Evolutionary conservation across 1,140 invertebrate species (phyloP).

Genomic region (Ericerus pela): DNA sequence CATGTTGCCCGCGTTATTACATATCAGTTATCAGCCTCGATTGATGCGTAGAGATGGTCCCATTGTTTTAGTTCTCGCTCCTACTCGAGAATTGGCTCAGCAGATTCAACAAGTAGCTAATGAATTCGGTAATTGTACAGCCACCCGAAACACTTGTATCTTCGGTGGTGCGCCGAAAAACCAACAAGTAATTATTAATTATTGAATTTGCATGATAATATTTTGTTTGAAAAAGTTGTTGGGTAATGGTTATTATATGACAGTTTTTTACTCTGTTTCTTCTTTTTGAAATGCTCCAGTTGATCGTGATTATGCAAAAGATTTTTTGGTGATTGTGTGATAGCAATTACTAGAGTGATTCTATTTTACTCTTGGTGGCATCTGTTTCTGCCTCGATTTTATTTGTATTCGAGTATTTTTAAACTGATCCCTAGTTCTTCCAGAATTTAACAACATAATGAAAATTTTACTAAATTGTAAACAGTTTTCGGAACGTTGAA

Average conservation of each 20-base stretch:
- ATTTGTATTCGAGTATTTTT: no score
- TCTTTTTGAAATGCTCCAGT: constrained; percentile 50
- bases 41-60: constrained; percentile 52
- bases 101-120: constrained; percentile 75
- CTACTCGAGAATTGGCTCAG: constrained; percentile 65
- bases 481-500: no score
- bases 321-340: background rate
- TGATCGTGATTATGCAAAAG: no score
- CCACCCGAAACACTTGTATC: constrained; percentile 67
- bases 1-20: constrained; percentile 48
- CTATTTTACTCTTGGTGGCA: background rate
- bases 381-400: no score
- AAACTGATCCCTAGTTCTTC: no score
- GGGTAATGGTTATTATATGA: background rate
- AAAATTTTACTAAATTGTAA: no score
- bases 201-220: constrained; percentile 36
- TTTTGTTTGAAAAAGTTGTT: background rate
- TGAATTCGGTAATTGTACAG: constrained; percentile 58
- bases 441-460: no score
- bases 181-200: constrained; percentile 49
- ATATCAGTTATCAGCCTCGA: constrained; percentile 55
- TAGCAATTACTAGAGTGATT: background rate
- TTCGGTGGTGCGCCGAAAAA: constrained; percentile 73
- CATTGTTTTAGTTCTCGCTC: constrained; percentile 59
- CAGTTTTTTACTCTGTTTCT: constrained; percentile 50